A percentile compares a stretch with the other conserved stretches of the same genome.
phyloP scores from a whole-genome alignment of 2,888 invertebrate genomes.

The Cheilosia pagana region DNA sequence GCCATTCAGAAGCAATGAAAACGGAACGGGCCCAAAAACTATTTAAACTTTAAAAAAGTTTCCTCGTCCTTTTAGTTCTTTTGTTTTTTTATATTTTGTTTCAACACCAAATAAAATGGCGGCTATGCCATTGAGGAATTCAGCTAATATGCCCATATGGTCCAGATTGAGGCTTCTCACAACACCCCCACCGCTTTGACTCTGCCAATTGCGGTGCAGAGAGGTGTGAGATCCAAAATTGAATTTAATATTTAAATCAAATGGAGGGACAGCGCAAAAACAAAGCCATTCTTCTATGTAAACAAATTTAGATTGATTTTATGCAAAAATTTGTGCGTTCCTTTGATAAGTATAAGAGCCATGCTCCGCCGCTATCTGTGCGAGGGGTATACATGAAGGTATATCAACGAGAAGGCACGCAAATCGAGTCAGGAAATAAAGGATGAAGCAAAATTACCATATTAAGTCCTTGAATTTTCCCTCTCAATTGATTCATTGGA shows the following conservation, averaged over 20 bases:
- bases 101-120: slow-evolving; percentile 29
- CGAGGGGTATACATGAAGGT: neutral
- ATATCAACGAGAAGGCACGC: neutral
- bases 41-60: slow-evolving; percentile 67
- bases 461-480: slow-evolving; percentile 72
- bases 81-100: neutral
- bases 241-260: slow-evolving; percentile 72
- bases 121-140: neutral
- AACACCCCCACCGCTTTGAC: neutral
- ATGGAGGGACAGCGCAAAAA: slow-evolving; percentile 50
- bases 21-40: slow-evolving; percentile 46
- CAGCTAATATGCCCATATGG: slow-evolving; percentile 56
- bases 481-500: slow-evolving; percentile 73
- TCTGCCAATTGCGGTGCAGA: neutral
- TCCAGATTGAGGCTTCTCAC: slow-evolving; percentile 44
- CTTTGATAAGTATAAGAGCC: slow-evolving; percentile 25
- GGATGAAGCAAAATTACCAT: slow-evolving; percentile 67
- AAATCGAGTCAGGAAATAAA: slow-evolving; percentile 46
- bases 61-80: neutral
- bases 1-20: slow-evolving; percentile 30
- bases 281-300: slow-evolving; percentile 67
- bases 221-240: slow-evolving; percentile 42
- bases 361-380: neutral
- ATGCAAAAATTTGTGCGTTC: slow-evolving; percentile 57
- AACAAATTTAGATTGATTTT: slow-evolving; percentile 71